Evolutionary conservation across 2,113 vertebrate genomes (phyloP).

Genomic region (Oriolus oriolus): DNA sequence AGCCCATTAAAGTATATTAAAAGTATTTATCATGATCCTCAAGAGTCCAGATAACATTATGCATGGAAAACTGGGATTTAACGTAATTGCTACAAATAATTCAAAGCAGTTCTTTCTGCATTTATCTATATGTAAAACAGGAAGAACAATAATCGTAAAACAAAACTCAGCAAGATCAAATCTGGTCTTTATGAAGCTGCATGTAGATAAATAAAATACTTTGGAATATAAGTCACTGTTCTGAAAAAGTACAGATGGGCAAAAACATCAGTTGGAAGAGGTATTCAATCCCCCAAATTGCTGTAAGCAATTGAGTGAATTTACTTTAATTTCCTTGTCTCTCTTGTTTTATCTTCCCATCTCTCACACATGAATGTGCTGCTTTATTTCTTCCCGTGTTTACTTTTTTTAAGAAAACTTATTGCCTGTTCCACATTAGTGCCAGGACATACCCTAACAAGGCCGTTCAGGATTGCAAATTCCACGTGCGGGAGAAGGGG

Average conservation of each 20-base stretch:
- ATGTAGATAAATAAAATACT: not conserved
- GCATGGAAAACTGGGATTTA: conserved; percentile 47
- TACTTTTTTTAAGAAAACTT: not conserved
- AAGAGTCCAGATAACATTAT: conserved; percentile 38
- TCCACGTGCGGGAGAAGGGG: rapidly evolving
- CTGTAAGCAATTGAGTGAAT: not conserved
- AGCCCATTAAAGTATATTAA: conserved; percentile 74
- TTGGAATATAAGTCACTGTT: not conserved
- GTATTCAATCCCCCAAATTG: not conserved
- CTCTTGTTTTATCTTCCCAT: not conserved
- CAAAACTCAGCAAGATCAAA: conserved; percentile 32
- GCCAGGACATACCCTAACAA: not conserved
- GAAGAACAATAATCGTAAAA: conserved; percentile 15
- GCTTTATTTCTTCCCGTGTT: rapidly evolving
- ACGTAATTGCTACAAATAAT: conserved; percentile 61
- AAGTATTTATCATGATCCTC: conserved; percentile 72
- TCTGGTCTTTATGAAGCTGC: not conserved
- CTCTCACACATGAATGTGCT: not conserved
- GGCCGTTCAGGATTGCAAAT: not conserved
- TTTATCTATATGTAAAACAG: conserved; percentile 47
- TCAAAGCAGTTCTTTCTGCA: conserved; percentile 20
- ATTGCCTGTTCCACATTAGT: not conserved
- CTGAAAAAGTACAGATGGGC: not conserved
- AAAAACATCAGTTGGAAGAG: not conserved
- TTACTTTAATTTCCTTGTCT: not conserved